Conservation (phyloP, 2,888 invertebrate species). For the Lasioglossum morio region DNA sequence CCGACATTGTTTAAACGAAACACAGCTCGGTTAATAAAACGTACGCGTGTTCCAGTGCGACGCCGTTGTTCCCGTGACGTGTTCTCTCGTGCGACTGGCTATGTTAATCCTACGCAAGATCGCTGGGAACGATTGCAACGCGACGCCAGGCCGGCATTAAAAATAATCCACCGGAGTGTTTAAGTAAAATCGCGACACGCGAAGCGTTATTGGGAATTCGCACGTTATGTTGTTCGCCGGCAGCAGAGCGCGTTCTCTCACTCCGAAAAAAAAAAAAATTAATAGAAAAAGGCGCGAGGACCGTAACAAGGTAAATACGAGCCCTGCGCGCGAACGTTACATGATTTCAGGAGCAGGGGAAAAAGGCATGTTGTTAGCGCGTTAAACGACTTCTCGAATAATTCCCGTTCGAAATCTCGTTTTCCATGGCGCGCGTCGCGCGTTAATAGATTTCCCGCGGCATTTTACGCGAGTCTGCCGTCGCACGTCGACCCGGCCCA, state of each 20-base stretch:
- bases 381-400: constrained; percentile 32
- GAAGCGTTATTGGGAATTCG: constrained; percentile 36
- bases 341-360: constrained; percentile 24
- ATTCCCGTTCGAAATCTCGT: constrained; percentile 35
- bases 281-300: not conserved
- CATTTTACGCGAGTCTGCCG: not conserved
- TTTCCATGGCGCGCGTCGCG: constrained; percentile 1
- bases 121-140: constrained; percentile 13
- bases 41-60: constrained; percentile 29
- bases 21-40: not conserved
- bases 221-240: constrained; percentile 12
- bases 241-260: constrained; percentile 4
- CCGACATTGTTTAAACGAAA: not conserved
- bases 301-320: constrained; percentile 33
- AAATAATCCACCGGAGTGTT: constrained; percentile 37
- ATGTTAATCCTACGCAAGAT: constrained; percentile 47
- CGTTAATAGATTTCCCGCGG: constrained; percentile 26
- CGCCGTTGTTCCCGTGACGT: not conserved
- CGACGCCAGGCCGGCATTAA: constrained; percentile 22
- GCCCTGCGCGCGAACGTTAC: constrained; percentile 24
- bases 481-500: not conserved
- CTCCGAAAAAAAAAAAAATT: constrained; percentile 29
- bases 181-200: constrained; percentile 37
- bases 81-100: constrained; percentile 27
- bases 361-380: constrained; percentile 16